A percentile compares a stretch with the other conserved stretches of the same genome.
These are phyloP conservation scores for Apostichopus japonicus DNA, from an alignment of 35 echinoderm and acorn worm species.

Conservation along the genomic window DNA sequence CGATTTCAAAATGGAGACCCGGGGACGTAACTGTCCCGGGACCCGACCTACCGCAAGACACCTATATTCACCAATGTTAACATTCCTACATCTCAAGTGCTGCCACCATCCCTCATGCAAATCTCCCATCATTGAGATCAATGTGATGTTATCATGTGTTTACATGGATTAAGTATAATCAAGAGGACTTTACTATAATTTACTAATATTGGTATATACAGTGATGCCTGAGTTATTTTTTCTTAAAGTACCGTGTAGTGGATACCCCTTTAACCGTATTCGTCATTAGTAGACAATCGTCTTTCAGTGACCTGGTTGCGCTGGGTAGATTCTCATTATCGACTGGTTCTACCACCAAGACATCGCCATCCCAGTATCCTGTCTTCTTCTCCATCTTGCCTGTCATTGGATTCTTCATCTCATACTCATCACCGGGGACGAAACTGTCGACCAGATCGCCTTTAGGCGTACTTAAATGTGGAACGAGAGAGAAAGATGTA, in stretches of 20 bases:
- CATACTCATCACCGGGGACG: slow-evolving; percentile 43
- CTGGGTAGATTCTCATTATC: slow-evolving; percentile 26
- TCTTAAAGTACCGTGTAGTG: slow-evolving; percentile 37
- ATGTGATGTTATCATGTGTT: no score
- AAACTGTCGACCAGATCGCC: slow-evolving; percentile 34
- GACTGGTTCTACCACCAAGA: slow-evolving; percentile 23
- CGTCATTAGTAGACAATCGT: slow-evolving; percentile 3
- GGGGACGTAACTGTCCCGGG: no score
- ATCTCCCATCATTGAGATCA: no score
- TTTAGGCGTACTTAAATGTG: slow-evolving; percentile 14
- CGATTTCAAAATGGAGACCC: no score
- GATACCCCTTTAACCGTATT: slow-evolving; percentile 15
- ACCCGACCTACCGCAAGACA: no score
- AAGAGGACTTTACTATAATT: no score
- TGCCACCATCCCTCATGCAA: no score
- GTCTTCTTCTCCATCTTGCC: slow-evolving; percentile 50
- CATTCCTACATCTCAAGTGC: no score
- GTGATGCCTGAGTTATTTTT: background rate
- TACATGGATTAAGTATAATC: no score
- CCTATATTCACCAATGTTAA: no score
- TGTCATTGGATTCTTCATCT: slow-evolving; percentile 33
- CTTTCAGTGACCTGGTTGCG: background rate
- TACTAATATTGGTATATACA: no score
- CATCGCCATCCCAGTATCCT: slow-evolving; percentile 52
- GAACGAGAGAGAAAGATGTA: background rate